A percentile compares a stretch with the other conserved stretches of the same genome.
These are phyloP conservation scores for Amblyjoppa fuscipennis DNA, from an alignment of 2,888 invertebrate genomes.

Conservation along the genomic window DNA sequence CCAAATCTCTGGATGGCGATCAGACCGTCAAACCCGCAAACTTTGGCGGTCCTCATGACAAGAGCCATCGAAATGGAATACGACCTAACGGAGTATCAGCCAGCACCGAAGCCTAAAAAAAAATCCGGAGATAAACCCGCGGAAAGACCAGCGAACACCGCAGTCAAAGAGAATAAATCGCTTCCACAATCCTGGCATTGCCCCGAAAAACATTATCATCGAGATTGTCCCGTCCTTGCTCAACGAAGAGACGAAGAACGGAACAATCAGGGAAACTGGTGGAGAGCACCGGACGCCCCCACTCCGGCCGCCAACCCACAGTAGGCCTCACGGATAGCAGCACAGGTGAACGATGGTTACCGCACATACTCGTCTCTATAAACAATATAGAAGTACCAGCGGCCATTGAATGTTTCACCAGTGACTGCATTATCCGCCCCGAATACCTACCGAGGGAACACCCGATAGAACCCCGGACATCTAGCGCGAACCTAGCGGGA, in stretches of 20 bases:
- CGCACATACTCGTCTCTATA: conserved; percentile 1
- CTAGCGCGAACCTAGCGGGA: background rate
- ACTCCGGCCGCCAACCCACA: conserved; percentile 12
- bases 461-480: background rate
- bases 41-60: background rate
- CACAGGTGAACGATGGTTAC: background rate
- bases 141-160: background rate
- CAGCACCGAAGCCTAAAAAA: background rate
- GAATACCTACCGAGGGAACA: background rate
- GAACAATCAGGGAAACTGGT: background rate
- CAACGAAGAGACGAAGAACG: background rate
- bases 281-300: conserved; percentile 8
- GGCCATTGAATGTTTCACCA: conserved; percentile 16
- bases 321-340: background rate
- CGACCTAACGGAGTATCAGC: conserved; percentile 2
- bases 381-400: background rate
- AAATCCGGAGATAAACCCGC: background rate
- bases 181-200: background rate
- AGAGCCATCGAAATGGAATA: conserved; percentile 20
- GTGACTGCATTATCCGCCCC: conserved; percentile 14
- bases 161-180: background rate
- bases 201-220: background rate
- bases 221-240: background rate
- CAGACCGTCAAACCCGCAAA: background rate
- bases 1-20: conserved; percentile 5